Evolutionary conservation across 2,888 invertebrate genomes (phyloP).

Genomic region (Drosophila parthenogenetica): DNA sequence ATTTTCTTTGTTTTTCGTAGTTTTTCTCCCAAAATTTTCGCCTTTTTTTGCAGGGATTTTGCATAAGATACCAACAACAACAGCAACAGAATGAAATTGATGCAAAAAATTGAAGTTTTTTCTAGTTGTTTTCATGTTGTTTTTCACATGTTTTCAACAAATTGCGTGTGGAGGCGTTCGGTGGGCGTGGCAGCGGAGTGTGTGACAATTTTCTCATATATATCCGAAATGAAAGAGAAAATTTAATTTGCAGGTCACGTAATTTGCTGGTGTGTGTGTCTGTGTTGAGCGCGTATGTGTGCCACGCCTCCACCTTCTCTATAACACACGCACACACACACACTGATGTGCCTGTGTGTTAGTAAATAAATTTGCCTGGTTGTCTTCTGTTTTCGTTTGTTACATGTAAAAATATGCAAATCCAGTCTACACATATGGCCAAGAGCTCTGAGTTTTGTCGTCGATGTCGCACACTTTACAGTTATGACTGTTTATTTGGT

Average conservation of each 20-base stretch:
- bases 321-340: neutral
- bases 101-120: constrained; percentile 27
- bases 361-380: constrained; percentile 57
- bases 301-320: constrained; percentile 21
- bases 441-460: constrained; percentile 61
- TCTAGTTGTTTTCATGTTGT: constrained; percentile 34
- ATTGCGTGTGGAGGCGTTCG: constrained; percentile 30
- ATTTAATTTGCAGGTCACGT: constrained; percentile 79
- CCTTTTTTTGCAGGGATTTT: constrained; percentile 12
- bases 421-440: constrained; percentile 77
- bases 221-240: constrained; percentile 75
- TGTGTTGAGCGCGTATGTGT: constrained; percentile 32
- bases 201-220: constrained; percentile 77
- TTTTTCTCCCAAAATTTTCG: constrained; percentile 1
- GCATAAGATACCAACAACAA: constrained; percentile 16
- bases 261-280: constrained; percentile 73
- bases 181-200: constrained; percentile 40
- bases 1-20: neutral
- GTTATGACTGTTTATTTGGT: constrained; percentile 74
- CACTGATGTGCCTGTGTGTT: constrained; percentile 23
- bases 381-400: constrained; percentile 30
- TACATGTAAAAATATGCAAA: constrained; percentile 78
- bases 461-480: constrained; percentile 71
- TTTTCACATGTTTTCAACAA: constrained; percentile 54
- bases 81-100: constrained; percentile 6